Evolutionary conservation across 2,113 vertebrate species (phyloP).

Genomic region (Glaucidium brasilianum): DNA sequence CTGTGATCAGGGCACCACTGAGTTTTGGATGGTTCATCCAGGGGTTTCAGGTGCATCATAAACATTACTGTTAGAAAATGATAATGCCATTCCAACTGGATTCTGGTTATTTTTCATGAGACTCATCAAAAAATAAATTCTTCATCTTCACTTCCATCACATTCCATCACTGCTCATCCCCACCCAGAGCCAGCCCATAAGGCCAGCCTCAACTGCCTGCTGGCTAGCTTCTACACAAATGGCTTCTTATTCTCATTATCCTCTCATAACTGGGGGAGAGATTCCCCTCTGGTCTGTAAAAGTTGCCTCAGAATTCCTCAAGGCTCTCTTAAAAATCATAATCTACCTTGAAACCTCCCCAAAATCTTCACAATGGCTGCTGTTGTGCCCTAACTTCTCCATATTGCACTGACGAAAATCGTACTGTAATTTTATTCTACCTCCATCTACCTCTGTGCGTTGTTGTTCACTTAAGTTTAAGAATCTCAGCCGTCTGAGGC

Average conservation of each 20-base stretch:
- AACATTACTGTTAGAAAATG: not conserved
- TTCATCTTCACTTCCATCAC: not conserved
- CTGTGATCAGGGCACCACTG: not conserved
- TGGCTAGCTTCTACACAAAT: not conserved
- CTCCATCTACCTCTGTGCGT: not conserved
- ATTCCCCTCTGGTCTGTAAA: not conserved
- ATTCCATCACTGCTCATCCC: not conserved
- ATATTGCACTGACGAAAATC: accelerated
- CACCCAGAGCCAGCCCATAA: not conserved
- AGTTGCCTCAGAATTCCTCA: not conserved
- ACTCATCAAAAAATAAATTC: not conserved
- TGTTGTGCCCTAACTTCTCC: not conserved
- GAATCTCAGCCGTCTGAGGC: not conserved
- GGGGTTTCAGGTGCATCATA: not conserved
- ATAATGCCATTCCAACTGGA: not conserved
- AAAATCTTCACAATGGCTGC: not conserved
- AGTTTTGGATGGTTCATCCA: not conserved
- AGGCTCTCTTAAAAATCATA: not conserved
- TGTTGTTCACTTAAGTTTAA: not conserved
- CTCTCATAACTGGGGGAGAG: accelerated
- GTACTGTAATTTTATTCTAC: not conserved
- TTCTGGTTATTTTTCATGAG: not conserved
- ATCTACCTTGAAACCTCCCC: not conserved
- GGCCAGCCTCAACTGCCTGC: not conserved
- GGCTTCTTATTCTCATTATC: not conserved